Conservation (phyloP, 1,140 invertebrate genomes). For the Venturia canescens region DNA sequence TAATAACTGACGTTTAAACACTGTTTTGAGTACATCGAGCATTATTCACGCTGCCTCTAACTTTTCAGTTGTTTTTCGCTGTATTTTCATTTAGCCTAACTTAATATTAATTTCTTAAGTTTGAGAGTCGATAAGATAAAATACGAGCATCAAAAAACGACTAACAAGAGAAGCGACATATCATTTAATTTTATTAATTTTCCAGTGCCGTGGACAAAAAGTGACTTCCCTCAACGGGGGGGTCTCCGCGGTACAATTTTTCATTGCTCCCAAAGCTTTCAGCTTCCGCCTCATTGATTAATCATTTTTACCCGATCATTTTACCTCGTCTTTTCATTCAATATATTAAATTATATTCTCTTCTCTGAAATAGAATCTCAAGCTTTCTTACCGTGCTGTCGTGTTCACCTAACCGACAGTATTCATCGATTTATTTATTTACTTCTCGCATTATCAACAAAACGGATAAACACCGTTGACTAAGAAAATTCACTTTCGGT, state of each 20-base stretch:
- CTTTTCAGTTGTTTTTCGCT: conserved; percentile 36
- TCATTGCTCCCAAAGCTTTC: conserved; percentile 28
- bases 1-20: too few relatives aligned
- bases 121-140: conserved; percentile 60
- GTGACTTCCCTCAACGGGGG: conserved; percentile 41
- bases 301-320: too few relatives aligned
- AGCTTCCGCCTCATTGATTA: not conserved
- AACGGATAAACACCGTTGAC: too few relatives aligned
- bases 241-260: conserved; percentile 44
- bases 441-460: too few relatives aligned
- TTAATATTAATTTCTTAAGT: conserved; percentile 53
- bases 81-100: conserved; percentile 11
- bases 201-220: conserved; percentile 56
- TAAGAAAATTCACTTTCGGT: too few relatives aligned
- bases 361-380: too few relatives aligned
- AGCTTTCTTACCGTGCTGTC: too few relatives aligned
- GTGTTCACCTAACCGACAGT: too few relatives aligned
- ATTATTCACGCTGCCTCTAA: not conserved
- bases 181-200: conserved; percentile 76
- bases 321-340: not conserved
- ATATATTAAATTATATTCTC: too few relatives aligned
- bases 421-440: too few relatives aligned
- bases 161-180: conserved; percentile 76
- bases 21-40: not conserved
- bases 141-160: conserved; percentile 54